Evolutionary conservation across 2,888 invertebrate species (phyloP), one percentile per base, ranked within the genome.

Genomic region (Apotomis betuletana): DNA sequence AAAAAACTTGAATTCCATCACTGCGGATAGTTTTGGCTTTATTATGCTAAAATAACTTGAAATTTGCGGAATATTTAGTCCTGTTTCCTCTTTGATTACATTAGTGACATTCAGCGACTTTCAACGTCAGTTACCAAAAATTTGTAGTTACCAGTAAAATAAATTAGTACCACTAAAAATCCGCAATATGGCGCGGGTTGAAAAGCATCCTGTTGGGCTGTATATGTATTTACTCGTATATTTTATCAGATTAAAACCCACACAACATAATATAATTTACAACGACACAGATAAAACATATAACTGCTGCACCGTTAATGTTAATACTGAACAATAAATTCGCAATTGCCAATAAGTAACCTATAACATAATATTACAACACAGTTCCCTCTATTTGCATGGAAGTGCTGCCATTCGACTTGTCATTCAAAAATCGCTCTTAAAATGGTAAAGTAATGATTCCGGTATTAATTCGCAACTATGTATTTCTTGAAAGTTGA

Each of bases 291-390:
- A 65, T 46, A 15, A 8, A 2, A 12, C n/a, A 55, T 27, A 65
- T 60, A 65, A 59, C 59, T 10, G 59, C 46, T 60, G 12, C 41
- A 13, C 27, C 15, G n/a, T 10, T 55, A 55, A 8, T 61, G n/a
- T 10, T 55, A 55, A 8, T 61, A 67, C 38, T 41, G 59, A 70
- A 55, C 65, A 46, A 55, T 70, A 67, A 70, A 65, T 70, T 60
- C 15, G 54, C 12, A 60, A 55, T 60, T 55, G 65, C 54, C 15
- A 55, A 55, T 27, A 27, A 27, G 27, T 46, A 65, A 12, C 2
- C 49, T 61, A 61, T 69, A 69, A 57, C 49, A 57, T 15, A 62
- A 51, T 49, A 62, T 49, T 67, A 58, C 65, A 67, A 67, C 57
- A 27, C 57, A 67, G 44, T n/a, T 55, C 46, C 36, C 68, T 52